Conservation (phyloP, 2,888 invertebrate species). For the Idaea dimidiata region DNA sequence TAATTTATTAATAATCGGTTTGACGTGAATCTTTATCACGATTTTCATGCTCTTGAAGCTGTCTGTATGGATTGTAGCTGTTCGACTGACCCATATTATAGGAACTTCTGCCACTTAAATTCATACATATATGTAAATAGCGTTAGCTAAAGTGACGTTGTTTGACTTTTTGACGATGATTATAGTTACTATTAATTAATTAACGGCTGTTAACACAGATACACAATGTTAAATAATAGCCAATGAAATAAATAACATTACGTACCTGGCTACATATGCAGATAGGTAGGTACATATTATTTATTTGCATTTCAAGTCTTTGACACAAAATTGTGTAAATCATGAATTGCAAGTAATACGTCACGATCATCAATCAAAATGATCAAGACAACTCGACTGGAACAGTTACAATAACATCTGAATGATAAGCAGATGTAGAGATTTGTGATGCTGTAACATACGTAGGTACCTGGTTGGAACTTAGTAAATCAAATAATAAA, state of each 20-base stretch:
- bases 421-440: slow-evolving; percentile 27
- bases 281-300: neutral
- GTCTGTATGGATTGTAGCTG: neutral
- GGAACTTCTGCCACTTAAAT: neutral
- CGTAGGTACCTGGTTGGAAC: neutral
- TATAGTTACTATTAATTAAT: too few species aligned
- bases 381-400: slow-evolving; percentile 25
- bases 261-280: too few species aligned
- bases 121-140: neutral
- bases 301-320: neutral
- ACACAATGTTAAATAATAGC: too few species aligned
- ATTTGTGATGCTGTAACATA: slow-evolving; percentile 11
- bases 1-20: neutral
- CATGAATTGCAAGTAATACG: slow-evolving; percentile 8
- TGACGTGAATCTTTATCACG: neutral
- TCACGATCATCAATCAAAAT: slow-evolving; percentile 24
- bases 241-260: too few species aligned
- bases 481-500: neutral
- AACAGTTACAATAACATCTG: slow-evolving; percentile 20
- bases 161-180: too few species aligned
- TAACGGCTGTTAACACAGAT: too few species aligned
- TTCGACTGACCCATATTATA: neutral
- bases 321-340: neutral
- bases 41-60: neutral
- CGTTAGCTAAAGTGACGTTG: too few species aligned